These are phyloP conservation scores for Troilus luridus DNA, from an alignment of 2,888 invertebrate species.

Conservation along the genomic window DNA sequence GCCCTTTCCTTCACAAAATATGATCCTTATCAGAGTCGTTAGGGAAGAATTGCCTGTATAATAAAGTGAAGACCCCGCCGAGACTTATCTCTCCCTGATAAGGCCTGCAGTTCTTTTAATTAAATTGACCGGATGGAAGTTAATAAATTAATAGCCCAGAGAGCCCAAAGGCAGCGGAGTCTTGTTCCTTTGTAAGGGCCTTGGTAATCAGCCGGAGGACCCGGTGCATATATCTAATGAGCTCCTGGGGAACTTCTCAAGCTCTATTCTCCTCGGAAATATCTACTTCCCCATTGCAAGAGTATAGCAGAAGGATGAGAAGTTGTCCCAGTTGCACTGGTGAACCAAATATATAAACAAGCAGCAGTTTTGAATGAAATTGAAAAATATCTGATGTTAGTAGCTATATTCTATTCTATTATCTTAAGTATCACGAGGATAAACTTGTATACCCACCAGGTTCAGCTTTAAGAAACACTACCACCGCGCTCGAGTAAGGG, in stretches of 20 bases:
- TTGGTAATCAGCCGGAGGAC: neutral
- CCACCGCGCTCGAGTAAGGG: no score
- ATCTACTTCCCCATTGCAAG: neutral
- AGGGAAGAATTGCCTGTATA: constrained; percentile 6
- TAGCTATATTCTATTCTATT: no score
- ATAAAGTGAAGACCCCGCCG: neutral
- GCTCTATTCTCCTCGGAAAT: constrained; percentile 2
- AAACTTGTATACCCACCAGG: no score
- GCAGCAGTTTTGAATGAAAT: no score
- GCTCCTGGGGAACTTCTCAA: neutral
- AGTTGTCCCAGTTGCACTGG: neutral
- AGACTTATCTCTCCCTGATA: constrained; percentile 18
- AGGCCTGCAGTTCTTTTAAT: constrained; percentile 31
- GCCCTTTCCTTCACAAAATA: neutral
- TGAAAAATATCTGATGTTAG: no score
- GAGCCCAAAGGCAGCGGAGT: neutral
- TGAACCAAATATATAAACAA: neutral
- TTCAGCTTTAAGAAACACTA: no score
- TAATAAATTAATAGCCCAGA: constrained; percentile 43
- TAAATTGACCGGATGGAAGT: neutral
- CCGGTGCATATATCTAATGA: constrained; percentile 46
- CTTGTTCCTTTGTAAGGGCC: constrained; percentile 14
- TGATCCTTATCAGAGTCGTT: constrained; percentile 1
- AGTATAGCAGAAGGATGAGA: neutral
- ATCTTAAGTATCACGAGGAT: no score